Conservation (phyloP, 2,888 invertebrate species). For the Pardosa pseudoannulata region DNA sequence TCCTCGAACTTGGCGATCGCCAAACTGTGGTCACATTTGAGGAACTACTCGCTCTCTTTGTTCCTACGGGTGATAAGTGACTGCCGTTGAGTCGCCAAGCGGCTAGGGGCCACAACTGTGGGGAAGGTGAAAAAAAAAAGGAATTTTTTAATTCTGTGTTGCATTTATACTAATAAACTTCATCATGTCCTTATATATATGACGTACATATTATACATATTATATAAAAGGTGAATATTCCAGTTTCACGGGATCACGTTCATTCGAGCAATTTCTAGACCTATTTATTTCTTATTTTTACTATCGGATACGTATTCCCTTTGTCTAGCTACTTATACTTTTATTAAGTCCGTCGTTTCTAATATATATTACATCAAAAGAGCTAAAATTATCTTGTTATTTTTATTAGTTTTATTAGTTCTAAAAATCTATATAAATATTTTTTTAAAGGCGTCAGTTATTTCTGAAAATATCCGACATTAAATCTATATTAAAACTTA, state of each 20-base stretch:
- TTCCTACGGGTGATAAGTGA: slow-evolving; percentile 73
- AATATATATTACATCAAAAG: too few relatives aligned
- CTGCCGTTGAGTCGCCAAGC: slow-evolving; percentile 22
- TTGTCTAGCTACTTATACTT: slow-evolving; percentile 5
- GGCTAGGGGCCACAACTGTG: slow-evolving; percentile 18
- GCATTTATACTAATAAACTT: slow-evolving; percentile 73
- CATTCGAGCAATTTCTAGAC: slow-evolving; percentile 40
- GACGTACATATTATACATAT: slow-evolving; percentile 72
- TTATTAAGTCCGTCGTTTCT: neutral
- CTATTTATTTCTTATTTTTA: neutral
- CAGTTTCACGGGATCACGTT: slow-evolving; percentile 33
- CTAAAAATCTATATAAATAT: too few relatives aligned
- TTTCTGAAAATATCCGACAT: too few relatives aligned
- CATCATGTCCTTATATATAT: slow-evolving; percentile 73
- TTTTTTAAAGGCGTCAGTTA: too few relatives aligned
- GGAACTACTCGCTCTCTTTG: slow-evolving; percentile 64
- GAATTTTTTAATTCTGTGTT: slow-evolving; percentile 70
- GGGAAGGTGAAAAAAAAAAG: slow-evolving; percentile 30
- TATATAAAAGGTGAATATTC: slow-evolving; percentile 63
- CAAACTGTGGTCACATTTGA: slow-evolving; percentile 67
- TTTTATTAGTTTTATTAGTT: too few relatives aligned
- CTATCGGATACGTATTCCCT: neutral
- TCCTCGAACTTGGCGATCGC: slow-evolving; percentile 23
- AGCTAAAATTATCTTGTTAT: too few relatives aligned
- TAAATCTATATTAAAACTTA: too few relatives aligned